Base-by-base conservation (phyloP, 2,797 vertebrate genomes). In the Anas flavirostris region DNA sequence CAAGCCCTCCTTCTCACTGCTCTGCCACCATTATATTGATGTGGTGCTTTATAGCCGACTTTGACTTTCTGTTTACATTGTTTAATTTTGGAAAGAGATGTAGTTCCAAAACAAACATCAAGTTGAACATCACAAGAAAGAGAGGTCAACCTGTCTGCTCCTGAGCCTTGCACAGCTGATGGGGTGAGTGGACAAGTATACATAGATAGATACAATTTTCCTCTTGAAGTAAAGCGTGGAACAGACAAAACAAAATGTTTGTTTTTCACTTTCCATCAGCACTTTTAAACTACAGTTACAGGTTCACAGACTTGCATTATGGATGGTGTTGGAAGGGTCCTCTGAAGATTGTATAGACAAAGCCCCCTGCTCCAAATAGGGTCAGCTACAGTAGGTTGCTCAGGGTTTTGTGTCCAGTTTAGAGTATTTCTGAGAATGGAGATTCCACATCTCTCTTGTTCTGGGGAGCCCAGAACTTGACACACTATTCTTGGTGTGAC, bases 21-120 rank as follows among this genome's bases (percentile, higher is more conserved):
- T 3, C 28, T 77, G 26, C 5, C 41, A 86, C 48, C 9, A 18
- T 72, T 89, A 50, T 58, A 48, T 53, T 67, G 10, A 31, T 86
- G 26, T 8, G 37, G 14, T 55, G 39, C 6, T 81, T 85, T 44
- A 63, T 18, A 59, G 14, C 9, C 76, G 37, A 69, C n/a, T 64
- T 82, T 43, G 21, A 28, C 83, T 88, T 96, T 86, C 28, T 76
- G 12, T 64, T 88, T 55, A 5, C 2, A 17, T 58, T 83, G 41
- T 86, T 59, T 90, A 62, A 86, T 90, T 94, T 91, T 93, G 55
- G 11, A 79, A 88, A 35, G 66, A 75, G 22, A 13, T 62, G 26
- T 52, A 56, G 66, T 88, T 91, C 64, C 37, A 83, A 82, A 91
- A 33, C 19, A 75, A 85, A 37, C 15, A n/a, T 17, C 28, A 91